Conservation (phyloP, 2,113 vertebrate species). For the Hypocryptadius cinnamomeus region DNA sequence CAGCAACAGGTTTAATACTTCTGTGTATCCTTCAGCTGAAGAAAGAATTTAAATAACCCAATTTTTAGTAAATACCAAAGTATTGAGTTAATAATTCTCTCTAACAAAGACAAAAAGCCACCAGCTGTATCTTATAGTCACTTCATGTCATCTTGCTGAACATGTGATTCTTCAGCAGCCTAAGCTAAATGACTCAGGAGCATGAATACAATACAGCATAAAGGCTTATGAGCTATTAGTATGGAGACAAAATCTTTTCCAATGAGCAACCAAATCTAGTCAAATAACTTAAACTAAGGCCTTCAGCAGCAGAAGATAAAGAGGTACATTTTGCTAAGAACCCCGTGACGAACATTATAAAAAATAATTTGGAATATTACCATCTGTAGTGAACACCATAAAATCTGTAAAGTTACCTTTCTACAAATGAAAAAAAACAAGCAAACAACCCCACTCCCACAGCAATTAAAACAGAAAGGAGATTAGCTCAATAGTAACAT, state of each 20-base stretch:
- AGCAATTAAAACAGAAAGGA: not conserved
- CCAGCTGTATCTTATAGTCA: not conserved
- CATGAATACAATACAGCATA: not conserved
- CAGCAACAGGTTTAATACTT: not conserved
- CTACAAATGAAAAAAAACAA: not conserved
- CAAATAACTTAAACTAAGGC: not conserved
- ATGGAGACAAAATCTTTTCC: not conserved
- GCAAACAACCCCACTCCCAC: rapidly evolving
- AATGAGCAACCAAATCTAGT: not conserved
- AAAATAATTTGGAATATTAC: not conserved
- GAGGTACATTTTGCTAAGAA: not conserved
- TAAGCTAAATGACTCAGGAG: not conserved
- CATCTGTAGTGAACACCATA: not conserved
- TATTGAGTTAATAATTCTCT: not conserved
- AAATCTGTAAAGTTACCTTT: not conserved
- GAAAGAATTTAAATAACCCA: not conserved
- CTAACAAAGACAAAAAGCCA: not conserved
- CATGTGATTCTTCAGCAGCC: not conserved
- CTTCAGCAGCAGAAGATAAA: not conserved
- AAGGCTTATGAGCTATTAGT: not conserved
- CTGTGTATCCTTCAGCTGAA: not conserved
- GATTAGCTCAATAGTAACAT: not conserved
- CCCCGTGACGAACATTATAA: not conserved
- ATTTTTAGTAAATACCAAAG: not conserved
- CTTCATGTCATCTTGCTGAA: not conserved